phyloP scores from a whole-genome alignment of 2,113 vertebrate species.

The Urocynchramus pylzowi region DNA sequence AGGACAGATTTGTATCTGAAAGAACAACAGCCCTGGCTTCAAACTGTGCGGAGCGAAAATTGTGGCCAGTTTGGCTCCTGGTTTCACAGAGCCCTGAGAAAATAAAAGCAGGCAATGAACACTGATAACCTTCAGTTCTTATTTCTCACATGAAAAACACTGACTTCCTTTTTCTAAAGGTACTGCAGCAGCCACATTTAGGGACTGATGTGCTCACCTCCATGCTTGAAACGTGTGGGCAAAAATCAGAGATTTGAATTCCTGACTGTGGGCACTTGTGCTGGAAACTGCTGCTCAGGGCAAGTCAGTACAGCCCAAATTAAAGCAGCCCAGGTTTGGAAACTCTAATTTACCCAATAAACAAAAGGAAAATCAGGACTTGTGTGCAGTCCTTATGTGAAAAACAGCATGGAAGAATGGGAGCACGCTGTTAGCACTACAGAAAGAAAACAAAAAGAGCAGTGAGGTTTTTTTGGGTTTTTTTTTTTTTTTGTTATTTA shows the following conservation, averaged over 20 bases:
- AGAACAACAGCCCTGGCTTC: neutral
- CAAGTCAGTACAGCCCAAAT: neutral
- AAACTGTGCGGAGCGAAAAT: neutral
- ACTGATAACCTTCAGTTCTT: neutral
- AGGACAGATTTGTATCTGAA: neutral
- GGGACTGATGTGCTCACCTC: neutral
- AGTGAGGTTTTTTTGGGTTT: neutral
- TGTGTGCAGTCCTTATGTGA: accelerated
- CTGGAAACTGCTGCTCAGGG: neutral
- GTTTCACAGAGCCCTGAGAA: neutral
- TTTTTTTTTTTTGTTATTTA: no score
- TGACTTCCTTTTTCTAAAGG: neutral
- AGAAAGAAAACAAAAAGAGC: neutral
- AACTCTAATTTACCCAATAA: accelerated
- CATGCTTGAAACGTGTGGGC: accelerated
- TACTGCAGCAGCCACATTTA: neutral
- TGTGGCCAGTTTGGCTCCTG: neutral
- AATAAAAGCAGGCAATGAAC: neutral
- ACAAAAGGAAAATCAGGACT: neutral
- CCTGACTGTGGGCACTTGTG: no score
- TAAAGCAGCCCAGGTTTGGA: neutral
- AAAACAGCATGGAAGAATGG: accelerated
- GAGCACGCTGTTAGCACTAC: accelerated
- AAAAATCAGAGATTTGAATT: neutral
- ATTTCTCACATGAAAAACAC: neutral